Base-by-base conservation (phyloP, 1,140 invertebrate species). In the Aleiodes sp. region DNA sequence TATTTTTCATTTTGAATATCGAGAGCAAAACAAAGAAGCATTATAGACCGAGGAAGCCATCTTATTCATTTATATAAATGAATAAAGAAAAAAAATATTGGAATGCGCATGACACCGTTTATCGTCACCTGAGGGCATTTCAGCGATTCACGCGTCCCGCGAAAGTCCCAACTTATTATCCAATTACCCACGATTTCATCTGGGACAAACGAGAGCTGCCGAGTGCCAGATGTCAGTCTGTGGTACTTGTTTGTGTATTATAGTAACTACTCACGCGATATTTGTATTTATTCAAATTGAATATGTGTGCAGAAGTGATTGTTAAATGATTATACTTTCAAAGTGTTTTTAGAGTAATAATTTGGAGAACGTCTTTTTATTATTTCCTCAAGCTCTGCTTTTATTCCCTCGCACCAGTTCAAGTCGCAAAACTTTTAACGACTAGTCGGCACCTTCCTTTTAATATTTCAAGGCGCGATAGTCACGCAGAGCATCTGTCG, bases 221-320 rank as follows among this genome's bases (percentile, higher is more conserved):
- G 46, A 52, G 46, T 52, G 46, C 46, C 46, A 52, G 46, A 52
- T 52, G 46, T 52, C 46, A 52, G 46, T 52, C 26, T 43, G 39
- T 12, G 39, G 46, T 24, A 9, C 46, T 52, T 16, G 19, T 12
- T 24, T 16, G 26, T 16, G 46, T 52, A 21, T 52, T 52, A 52
- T 16, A 52, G 19, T 52, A 10, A 16, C 46, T 21, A 52, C 46
- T 52, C 46, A 52, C 46, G 46, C 46, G 46, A 52, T 52, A 52
- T 52, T 52, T 24, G 12, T 52, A 52, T 2, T 24, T 52, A 24
- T 52, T 52, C 16, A 52, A 52, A 52, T 21, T 8, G 46, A 6
- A 10, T 35, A 35, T 35, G 31, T 35, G 10, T 35, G 4, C 31
- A 35, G 10, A 6, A 35, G 4, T 35, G 31, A 10, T 6, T 10